Percentiles rank a stretch among this genome's conserved stretches.
phyloP scores from a whole-genome alignment of 2,797 vertebrate genomes.

The Schizothorax lantsangensis region DNA sequence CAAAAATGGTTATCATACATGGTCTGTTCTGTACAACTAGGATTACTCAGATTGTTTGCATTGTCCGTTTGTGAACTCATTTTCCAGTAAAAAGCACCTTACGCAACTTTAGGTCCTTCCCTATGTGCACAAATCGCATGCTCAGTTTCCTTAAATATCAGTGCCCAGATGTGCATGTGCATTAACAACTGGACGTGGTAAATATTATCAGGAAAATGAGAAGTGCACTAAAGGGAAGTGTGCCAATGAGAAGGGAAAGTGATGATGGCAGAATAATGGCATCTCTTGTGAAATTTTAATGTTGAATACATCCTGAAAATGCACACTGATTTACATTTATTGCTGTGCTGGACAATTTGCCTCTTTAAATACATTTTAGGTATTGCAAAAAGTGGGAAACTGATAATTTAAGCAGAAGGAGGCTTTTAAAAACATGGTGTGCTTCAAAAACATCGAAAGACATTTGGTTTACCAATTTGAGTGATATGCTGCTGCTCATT shows the following conservation, averaged over 20 bases:
- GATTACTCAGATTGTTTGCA: background rate
- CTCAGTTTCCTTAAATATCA: conserved; percentile 10
- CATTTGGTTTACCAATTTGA: background rate
- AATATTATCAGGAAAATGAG: conserved; percentile 15
- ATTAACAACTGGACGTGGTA: conserved; percentile 1
- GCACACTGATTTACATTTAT: background rate
- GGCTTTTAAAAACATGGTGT: background rate
- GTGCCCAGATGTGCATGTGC: background rate
- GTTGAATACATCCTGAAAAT: background rate
- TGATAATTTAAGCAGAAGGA: background rate
- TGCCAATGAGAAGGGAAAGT: conserved; percentile 48
- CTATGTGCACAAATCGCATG: background rate
- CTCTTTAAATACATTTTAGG: conserved; percentile 25
- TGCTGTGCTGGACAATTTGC: conserved; percentile 29
- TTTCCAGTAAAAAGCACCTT: conserved; percentile 1
- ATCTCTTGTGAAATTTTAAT: background rate
- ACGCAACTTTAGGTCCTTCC: background rate
- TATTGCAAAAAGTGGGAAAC: conserved; percentile 33
- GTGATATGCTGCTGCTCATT: background rate
- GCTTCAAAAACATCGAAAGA: background rate
- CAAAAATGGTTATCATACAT: background rate
- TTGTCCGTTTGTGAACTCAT: background rate
- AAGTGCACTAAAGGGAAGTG: conserved; percentile 43
- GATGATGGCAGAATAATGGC: conserved; percentile 6
- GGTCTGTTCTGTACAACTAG: background rate